Evolutionary conservation across 2,797 vertebrate genomes (phyloP), one percentile per base, ranked within the genome.

Genomic region (Tarsius wallacei): DNA sequence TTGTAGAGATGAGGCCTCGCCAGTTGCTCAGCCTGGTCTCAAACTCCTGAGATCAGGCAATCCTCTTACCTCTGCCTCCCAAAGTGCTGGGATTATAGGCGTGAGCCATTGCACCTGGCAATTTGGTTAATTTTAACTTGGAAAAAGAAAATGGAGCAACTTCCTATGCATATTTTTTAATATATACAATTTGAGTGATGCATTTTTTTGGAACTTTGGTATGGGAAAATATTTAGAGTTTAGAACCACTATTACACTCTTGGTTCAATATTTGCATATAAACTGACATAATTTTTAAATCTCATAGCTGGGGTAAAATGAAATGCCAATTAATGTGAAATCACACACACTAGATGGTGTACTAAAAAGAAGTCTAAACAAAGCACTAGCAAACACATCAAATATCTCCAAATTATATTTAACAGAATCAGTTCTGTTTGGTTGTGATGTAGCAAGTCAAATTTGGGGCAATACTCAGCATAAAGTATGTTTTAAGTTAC

Each of bases 241-340:
- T 36, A 95, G 73, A 91, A 66, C 17, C 2, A 47, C 55, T 64
- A 47, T 68, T 95, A 71, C 11, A 91, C 63, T 95, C 68, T 21
- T 33, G 47, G 63, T 91, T 96, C 61, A 76, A n/a, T 83, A 97
- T 93, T 85, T 97, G 15, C 53, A 76, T 86, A 95, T 97, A 94
- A 51, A 90, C 70, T 53, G 28, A 97, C 61, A 47, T 80, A 89
- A 94, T 78, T 97, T 97, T 95, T 51, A 33, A 96, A 88, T 68
- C 59, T 33, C 81, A 80, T 26, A 84, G 59, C 16, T 36, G 63
- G 55, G 51, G 8, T 94, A 96, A 97, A 70, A 95, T 36, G n/a
- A 95, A 97, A 86, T 83, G 68, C 2, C 53, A 95, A 94, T 76
- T 96, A 96, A 5, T 68, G 8, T 70, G 81, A 92, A 97, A 74